phyloP scores from a whole-genome alignment of 2,113 vertebrate genomes.

The Gallinago undulata region DNA sequence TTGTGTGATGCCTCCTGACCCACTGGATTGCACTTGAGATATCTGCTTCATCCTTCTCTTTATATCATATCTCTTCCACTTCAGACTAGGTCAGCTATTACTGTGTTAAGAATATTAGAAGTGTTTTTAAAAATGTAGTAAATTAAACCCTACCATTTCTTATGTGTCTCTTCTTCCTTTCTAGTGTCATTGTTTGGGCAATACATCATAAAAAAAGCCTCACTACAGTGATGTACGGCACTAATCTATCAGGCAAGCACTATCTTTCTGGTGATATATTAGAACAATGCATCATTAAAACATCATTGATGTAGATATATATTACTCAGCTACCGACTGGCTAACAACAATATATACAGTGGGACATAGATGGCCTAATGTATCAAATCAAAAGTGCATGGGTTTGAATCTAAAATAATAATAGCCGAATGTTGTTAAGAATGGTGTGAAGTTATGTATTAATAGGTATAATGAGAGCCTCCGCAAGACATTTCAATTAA shows the following conservation, averaged over 20 bases:
- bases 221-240: constrained; percentile 2
- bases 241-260: constrained; percentile 24
- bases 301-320: constrained; percentile 7
- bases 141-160: background rate
- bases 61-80: background rate
- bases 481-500: background rate
- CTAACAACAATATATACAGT: background rate
- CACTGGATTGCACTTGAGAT: background rate
- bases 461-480: background rate
- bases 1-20: background rate
- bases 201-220: constrained; percentile 13
- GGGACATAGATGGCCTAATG: background rate
- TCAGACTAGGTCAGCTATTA: background rate
- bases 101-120: background rate
- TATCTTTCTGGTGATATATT: constrained; percentile 47
- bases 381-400: constrained; percentile 23
- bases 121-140: constrained; percentile 10
- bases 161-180: constrained; percentile 18
- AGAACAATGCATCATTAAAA: constrained; percentile 55
- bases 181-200: constrained; percentile 10
- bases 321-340: background rate
- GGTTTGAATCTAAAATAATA: constrained; percentile 47
- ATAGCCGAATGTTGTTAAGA: background rate
- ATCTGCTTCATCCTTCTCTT: background rate
- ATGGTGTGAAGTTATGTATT: background rate